phyloP scores from a whole-genome alignment of 2,888 invertebrate genomes.

The Pedicia rivosa region DNA sequence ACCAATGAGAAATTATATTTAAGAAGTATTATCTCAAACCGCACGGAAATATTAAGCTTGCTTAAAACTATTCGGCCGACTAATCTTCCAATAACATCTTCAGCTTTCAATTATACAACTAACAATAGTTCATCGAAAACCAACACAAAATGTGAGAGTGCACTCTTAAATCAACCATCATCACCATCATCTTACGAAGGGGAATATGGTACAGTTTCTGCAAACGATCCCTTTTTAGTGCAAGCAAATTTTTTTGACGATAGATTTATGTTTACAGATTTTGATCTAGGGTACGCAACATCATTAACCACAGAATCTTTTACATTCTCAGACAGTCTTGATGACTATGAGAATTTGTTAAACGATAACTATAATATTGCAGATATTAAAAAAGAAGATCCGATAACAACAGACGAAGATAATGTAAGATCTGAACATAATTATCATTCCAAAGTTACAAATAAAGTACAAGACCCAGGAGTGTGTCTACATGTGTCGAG shows the following conservation, averaged over 20 bases:
- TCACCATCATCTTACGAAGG: conserved; percentile 2
- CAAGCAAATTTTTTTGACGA: conserved; percentile 12
- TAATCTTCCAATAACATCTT: conserved; percentile 6
- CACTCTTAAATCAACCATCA: not conserved
- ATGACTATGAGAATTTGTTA: conserved; percentile 14
- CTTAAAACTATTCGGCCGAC: conserved; percentile 29
- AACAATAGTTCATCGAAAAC: not conserved
- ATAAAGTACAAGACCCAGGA: conserved; percentile 28
- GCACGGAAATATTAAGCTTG: conserved; percentile 33
- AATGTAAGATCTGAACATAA: conserved; percentile 14
- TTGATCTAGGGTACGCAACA: conserved; percentile 9
- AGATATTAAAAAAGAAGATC: not conserved
- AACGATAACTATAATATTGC: conserved; percentile 4
- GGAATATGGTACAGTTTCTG: conserved; percentile 13
- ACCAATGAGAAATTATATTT: conserved; percentile 37
- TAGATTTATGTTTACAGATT: conserved; percentile 21
- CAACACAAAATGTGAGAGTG: not conserved
- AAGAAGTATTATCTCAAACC: conserved; percentile 37
- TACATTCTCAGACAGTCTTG: conserved; percentile 12
- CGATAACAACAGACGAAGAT: not conserved
- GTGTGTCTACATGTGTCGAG: conserved; percentile 41
- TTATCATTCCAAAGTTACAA: conserved; percentile 12
- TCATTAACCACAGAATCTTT: conserved; percentile 3
- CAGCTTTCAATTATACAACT: not conserved
- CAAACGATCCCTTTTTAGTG: conserved; percentile 11